Percentiles rank a stretch among this genome's conserved stretches.
Evolutionary conservation across 2,888 invertebrate genomes (phyloP).

Genomic region (Norana najaformis): DNA sequence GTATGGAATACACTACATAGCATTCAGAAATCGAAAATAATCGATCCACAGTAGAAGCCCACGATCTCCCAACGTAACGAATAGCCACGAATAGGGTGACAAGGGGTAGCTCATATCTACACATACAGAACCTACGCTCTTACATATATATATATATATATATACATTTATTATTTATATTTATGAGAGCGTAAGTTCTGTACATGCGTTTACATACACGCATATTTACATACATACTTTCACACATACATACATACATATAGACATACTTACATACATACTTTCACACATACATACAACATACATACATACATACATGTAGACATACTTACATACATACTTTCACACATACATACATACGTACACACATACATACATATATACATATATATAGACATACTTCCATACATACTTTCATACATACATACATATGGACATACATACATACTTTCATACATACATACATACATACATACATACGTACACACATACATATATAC

Average conservation of each 20-base stretch:
- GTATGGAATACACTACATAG: neutral
- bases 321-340: neutral
- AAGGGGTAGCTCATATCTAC: neutral
- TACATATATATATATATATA: neutral
- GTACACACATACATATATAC: too few species aligned
- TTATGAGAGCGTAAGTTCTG: too few species aligned
- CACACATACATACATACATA: neutral
- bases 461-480: neutral
- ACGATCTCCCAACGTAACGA: neutral
- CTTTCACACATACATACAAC: too few species aligned
- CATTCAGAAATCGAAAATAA: neutral
- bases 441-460: neutral
- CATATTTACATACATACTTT: too few species aligned
- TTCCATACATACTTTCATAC: too few species aligned
- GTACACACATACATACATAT: too few species aligned
- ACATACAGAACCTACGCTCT: neutral
- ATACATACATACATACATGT: neutral
- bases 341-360: too few species aligned
- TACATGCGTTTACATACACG: too few species aligned
- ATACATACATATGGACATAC: too few species aligned
- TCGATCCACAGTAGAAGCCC: neutral
- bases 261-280: neutral
- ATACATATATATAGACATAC: neutral
- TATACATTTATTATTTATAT: neutral
- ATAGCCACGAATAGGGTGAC: neutral